Evolutionary conservation across 2,888 invertebrate species (phyloP).

Genomic region (Erynnis tages): DNA sequence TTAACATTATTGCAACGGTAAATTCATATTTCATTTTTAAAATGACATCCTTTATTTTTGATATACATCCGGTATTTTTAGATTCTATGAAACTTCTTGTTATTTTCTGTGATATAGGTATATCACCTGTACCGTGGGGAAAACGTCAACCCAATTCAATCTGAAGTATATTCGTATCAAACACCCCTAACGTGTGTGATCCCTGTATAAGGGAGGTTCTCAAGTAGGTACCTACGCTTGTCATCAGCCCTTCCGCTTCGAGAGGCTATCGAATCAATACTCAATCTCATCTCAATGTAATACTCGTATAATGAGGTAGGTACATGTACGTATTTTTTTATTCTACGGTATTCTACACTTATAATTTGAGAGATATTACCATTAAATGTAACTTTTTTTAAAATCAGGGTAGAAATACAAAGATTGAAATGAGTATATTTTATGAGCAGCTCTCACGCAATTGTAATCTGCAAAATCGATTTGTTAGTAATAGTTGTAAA

Average conservation of each 20-base stretch:
- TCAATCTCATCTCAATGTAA: background rate
- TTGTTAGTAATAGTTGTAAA: too few species aligned
- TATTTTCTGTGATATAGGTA: background rate
- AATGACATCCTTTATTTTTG: background rate
- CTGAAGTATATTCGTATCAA: background rate
- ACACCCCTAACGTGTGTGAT: too few species aligned
- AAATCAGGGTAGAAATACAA: too few species aligned
- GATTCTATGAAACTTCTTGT: too few species aligned
- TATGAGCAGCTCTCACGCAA: too few species aligned
- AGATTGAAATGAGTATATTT: too few species aligned
- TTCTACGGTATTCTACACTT: too few species aligned
- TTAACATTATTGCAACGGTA: conserved; percentile 6
- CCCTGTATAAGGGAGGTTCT: background rate
- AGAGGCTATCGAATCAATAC: background rate
- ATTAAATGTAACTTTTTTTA: too few species aligned
- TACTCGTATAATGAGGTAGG: background rate
- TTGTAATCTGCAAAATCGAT: too few species aligned
- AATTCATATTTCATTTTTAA: background rate
- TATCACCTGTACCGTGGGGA: too few species aligned
- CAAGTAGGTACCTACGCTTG: background rate
- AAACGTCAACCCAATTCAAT: background rate
- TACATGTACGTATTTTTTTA: background rate
- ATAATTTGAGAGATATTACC: too few species aligned
- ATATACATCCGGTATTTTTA: too few species aligned
- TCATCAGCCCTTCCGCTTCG: conserved; percentile 1